Evolutionary conservation across 2,888 invertebrate genomes (phyloP), one percentile per base, ranked within the genome.

Genomic region (Trissoscelio sp.): DNA sequence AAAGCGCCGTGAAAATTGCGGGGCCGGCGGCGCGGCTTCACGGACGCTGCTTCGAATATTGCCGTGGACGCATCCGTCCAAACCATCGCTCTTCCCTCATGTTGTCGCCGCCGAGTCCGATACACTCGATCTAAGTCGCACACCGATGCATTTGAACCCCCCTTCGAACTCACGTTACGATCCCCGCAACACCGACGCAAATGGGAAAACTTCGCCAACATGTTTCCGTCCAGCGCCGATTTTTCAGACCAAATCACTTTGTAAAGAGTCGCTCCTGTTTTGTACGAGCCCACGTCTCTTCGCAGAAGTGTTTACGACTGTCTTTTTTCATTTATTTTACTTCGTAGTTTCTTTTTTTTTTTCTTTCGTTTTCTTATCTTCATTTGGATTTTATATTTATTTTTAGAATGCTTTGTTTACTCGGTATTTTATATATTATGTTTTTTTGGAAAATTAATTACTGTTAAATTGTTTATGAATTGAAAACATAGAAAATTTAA

Each of bases 1-100:
- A 74, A 67, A 79, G 83, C 82, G 83, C 85, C 84, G 88, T 86
- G 88, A 88, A 88, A 88, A 87, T 87, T 86, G 84, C 81, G 84
- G n/a, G 84, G 67, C 24, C 62, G 72, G 69, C 85, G 80, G 58
- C 67, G 28, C 46, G 77, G 58, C 74, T 77, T 70, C 67, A 74
- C 78, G 83, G 70, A 62, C 78, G 79, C 81, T 84, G 82, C 86
- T 66, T 84, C 82, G 86, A 87, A 85, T 86, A 81, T 84, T 78
- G 82, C 79, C 66, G 82, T 66, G 83, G 83, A 86, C 84, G 83
- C 75, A 83, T 75, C 79, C 83, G 81, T 79, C 83, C 83, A 81
- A 78, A 81, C 79, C 81, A 78, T 16, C 66, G 80, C 82, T 74
- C 60, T 74, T 80, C 57, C 42, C 74, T 64, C 69, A 31, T 37